Conservation (phyloP, 2,888 invertebrate species). For the Atrina japonica region DNA sequence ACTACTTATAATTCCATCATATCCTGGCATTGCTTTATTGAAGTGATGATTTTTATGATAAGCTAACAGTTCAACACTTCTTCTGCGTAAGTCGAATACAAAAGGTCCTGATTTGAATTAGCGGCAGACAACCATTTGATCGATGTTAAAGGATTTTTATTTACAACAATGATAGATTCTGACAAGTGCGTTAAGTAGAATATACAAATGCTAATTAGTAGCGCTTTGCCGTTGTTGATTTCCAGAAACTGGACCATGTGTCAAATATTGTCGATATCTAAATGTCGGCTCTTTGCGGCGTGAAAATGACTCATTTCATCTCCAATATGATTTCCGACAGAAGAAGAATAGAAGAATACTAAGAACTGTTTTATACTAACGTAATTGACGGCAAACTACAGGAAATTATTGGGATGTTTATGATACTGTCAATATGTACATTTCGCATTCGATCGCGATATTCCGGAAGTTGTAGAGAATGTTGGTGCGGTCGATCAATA, state of each 20-base stretch:
- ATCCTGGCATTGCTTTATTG: no score
- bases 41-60: no score
- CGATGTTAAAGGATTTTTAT: no score
- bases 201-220: no score
- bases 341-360: constrained; percentile 14
- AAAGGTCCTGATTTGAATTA: no score
- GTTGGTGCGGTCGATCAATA: constrained; percentile 14
- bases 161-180: no score
- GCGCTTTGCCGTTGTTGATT: no score
- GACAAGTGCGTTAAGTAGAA: no score
- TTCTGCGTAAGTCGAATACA: no score
- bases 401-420: constrained; percentile 25
- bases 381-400: constrained; percentile 10
- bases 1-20: no score
- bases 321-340: constrained; percentile 16
- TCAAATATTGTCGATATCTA: constrained; percentile 8
- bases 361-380: constrained; percentile 1
- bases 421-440: constrained; percentile 34
- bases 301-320: constrained; percentile 21
- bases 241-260: constrained; percentile 2
- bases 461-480: constrained; percentile 27
- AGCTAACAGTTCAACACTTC: no score
- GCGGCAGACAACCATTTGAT: no score
- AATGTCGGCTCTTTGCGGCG: constrained; percentile 17
- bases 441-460: constrained; percentile 31